Evolutionary conservation across 2,888 invertebrate species (phyloP).

Genomic region (Apeira syringaria): DNA sequence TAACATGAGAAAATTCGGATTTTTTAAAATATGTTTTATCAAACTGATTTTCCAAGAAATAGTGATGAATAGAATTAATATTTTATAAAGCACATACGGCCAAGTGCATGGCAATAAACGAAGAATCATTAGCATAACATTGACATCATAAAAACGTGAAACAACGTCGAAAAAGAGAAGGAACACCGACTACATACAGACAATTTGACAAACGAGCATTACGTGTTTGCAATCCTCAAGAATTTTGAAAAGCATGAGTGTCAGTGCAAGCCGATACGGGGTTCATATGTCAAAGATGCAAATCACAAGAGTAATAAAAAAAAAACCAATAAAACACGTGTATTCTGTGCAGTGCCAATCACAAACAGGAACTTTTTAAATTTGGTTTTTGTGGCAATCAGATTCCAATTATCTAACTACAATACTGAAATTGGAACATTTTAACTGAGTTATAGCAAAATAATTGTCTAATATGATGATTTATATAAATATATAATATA

Average conservation of each 20-base stretch:
- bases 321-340: slow-evolving; percentile 33
- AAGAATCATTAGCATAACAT: not conserved
- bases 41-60: too few relatives aligned
- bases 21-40: too few relatives aligned
- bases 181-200: slow-evolving; percentile 80
- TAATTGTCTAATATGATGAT: too few relatives aligned
- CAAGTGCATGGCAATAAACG: too few relatives aligned
- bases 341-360: slow-evolving; percentile 68
- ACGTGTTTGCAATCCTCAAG: slow-evolving; percentile 43
- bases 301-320: slow-evolving; percentile 39
- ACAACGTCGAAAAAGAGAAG: slow-evolving; percentile 69
- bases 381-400: slow-evolving; percentile 41
- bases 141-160: slow-evolving; percentile 44
- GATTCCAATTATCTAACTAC: slow-evolving; percentile 16
- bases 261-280: slow-evolving; percentile 78
- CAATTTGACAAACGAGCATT: slow-evolving; percentile 51
- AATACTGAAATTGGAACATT: too few relatives aligned
- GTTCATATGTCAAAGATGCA: slow-evolving; percentile 51
- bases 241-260: slow-evolving; percentile 62
- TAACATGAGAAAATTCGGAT: too few relatives aligned
- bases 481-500: too few relatives aligned
- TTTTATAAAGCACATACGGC: too few relatives aligned
- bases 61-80: too few relatives aligned
- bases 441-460: too few relatives aligned
- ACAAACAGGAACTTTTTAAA: slow-evolving; percentile 46